Evolutionary conservation across 2,888 invertebrate species (phyloP), one percentile per base, ranked within the genome.

Genomic region (Apotomis turbidana): DNA sequence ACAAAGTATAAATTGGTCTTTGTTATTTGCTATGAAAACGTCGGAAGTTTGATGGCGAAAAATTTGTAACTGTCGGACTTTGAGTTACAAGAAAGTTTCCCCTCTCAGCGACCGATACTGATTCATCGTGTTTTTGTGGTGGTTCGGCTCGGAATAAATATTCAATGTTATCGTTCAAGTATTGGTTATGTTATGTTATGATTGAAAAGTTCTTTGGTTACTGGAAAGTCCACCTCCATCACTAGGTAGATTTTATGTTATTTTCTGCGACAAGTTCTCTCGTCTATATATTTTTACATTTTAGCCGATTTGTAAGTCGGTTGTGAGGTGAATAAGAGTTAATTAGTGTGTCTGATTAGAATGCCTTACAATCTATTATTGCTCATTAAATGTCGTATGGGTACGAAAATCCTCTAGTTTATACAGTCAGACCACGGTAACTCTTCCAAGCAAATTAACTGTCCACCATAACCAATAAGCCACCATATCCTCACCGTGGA

Each of bases 31-130:
- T 49, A 61, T 55, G 49, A 67, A 64, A 77, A 74, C 75, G 71
- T 76, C 75, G 73, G 73, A 78, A 80, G 77, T 79, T 80, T 76
- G 73, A 58, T 76, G 69, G 75, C 75, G 70, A 75, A 58, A 68
- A 76, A 75, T 74, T 76, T 75, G 73, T 76, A 76, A 77, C 76
- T 75, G 77, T 68, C 73, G 60, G 73, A 79, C 76, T 76, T 78
- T 74, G 70, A 75, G 72, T 73, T 74, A 75, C 75, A 76, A 74
- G 67, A 73, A 74, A 74, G 76, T 77, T 76, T 76, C 73, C 71
- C 72, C 70, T 74, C 77, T 67, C 68, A 67, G 73, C 62, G 59
- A 74, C 62, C 36, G 64, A 62, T 55, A 63, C 54, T 9, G 36
- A 61, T 71, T 71, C 54, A 44, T 72, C 44, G 6, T 54, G 46